These are phyloP conservation scores for Euproctis similis DNA, from an alignment of 2,888 invertebrate species.

Conservation along the genomic window DNA sequence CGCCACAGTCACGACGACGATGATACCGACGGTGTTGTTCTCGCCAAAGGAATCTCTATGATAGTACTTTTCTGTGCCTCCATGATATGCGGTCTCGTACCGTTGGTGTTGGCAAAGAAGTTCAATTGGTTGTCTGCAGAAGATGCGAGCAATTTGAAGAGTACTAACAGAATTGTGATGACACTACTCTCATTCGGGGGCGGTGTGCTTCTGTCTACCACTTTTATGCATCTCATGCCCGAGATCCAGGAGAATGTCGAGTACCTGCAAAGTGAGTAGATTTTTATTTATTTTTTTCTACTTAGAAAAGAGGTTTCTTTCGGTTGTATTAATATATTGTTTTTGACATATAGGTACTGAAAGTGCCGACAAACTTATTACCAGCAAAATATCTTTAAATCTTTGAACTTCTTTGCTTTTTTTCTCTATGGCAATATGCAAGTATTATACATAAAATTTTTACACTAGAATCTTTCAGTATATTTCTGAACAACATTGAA, in stretches of 20 bases:
- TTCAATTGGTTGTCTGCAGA: constrained; percentile 76
- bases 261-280: constrained; percentile 71
- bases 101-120: constrained; percentile 80
- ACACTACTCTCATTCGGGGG: constrained; percentile 86
- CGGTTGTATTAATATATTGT: too few species aligned
- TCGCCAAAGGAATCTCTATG: constrained; percentile 88
- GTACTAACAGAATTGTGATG: constrained; percentile 72
- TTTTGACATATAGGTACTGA: too few species aligned
- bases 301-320: too few species aligned
- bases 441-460: too few species aligned
- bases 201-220: constrained; percentile 88
- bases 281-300: not conserved
- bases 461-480: too few species aligned
- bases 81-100: constrained; percentile 83
- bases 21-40: constrained; percentile 65
- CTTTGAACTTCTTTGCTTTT: too few species aligned
- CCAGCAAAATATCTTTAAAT: too few species aligned
- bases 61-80: constrained; percentile 84
- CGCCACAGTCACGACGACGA: constrained; percentile 29
- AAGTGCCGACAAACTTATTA: too few species aligned
- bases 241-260: constrained; percentile 83
- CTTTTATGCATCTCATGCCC: constrained; percentile 87
- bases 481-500: too few species aligned
- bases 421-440: too few species aligned
- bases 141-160: constrained; percentile 62